These are phyloP conservation scores for Apomyelois bistriatella DNA, from an alignment of 2,888 invertebrate genomes.

Conservation along the genomic window DNA sequence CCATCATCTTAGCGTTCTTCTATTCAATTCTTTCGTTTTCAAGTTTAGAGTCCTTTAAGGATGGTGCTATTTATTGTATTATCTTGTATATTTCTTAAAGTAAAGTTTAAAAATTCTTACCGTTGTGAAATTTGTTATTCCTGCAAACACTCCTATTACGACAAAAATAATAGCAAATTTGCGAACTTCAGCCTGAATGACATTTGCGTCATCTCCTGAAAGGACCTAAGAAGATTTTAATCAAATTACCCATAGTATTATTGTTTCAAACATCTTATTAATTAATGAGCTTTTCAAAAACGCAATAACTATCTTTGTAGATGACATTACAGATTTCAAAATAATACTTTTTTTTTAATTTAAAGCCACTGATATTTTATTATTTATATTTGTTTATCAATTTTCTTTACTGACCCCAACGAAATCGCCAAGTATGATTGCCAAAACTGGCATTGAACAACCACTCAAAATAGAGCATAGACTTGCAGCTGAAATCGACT, in stretches of 20 bases:
- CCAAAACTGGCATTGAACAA: slow-evolving; percentile 85
- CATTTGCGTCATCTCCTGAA: slow-evolving; percentile 73
- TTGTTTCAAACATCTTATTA: too few relatives aligned
- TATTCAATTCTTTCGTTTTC: too few relatives aligned
- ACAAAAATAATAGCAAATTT: slow-evolving; percentile 84
- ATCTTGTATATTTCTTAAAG: too few relatives aligned
- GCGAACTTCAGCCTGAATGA: slow-evolving; percentile 79
- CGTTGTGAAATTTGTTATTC: slow-evolving; percentile 83
- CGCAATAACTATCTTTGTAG: too few relatives aligned
- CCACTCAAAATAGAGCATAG: slow-evolving; percentile 83
- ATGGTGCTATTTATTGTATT: too few relatives aligned
- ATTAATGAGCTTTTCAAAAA: too few relatives aligned
- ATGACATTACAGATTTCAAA: too few relatives aligned
- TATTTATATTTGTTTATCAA: not conserved
- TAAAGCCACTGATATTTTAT: too few relatives aligned
- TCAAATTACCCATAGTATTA: too few relatives aligned
- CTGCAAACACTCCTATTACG: slow-evolving; percentile 82
- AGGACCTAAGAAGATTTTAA: slow-evolving; percentile 41
- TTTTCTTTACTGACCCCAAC: slow-evolving; percentile 72
- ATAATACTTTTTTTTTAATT: too few relatives aligned
- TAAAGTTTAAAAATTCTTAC: slow-evolving; percentile 51
- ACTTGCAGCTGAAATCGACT: slow-evolving; percentile 81
- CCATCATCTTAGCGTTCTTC: too few relatives aligned
- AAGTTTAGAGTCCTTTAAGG: too few relatives aligned
- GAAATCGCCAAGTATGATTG: slow-evolving; percentile 86